Percentiles rank a stretch among this genome's conserved stretches.
phyloP scores from a whole-genome alignment of 2,797 vertebrate genomes.

The Taeniopygia guttata region DNA sequence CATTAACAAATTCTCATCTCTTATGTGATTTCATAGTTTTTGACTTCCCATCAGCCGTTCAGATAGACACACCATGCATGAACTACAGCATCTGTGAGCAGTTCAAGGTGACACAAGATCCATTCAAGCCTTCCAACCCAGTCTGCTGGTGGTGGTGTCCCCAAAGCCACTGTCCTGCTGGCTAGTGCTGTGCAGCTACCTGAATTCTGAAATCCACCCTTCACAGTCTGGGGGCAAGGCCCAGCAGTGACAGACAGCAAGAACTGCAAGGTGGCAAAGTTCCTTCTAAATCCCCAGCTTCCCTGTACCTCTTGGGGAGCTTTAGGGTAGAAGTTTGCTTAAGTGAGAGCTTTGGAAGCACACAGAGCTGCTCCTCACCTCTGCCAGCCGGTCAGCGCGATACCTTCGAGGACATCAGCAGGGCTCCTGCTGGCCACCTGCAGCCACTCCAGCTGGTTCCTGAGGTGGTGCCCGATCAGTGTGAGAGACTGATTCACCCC shows the following conservation, averaged over 20 bases:
- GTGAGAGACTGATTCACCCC: slow-evolving; percentile 83
- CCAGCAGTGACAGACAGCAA: not conserved
- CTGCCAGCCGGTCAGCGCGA: slow-evolving; percentile 94
- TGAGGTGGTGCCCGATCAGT: slow-evolving; percentile 85
- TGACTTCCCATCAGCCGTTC: not conserved
- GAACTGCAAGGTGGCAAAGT: not conserved
- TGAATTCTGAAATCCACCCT: not conserved
- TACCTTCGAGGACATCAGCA: slow-evolving; percentile 78
- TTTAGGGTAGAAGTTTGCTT: not conserved
- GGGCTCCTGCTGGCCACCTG: slow-evolving; percentile 77
- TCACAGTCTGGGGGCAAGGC: accelerated
- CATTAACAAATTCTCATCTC: not conserved
- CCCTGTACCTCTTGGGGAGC: not conserved
- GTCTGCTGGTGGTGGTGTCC: not conserved
- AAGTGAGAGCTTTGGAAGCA: not conserved
- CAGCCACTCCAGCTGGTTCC: slow-evolving; percentile 90
- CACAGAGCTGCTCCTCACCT: slow-evolving; percentile 74
- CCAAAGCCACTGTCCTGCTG: not conserved
- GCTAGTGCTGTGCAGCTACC: not conserved
- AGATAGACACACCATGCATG: not conserved
- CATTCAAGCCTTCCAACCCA: not conserved
- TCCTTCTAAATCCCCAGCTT: not conserved
- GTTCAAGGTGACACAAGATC: not conserved
- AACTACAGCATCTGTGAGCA: not conserved
- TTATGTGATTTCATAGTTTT: not conserved